phyloP scores from a whole-genome alignment of 1,140 invertebrate species.

The Drosophila ogumai region DNA sequence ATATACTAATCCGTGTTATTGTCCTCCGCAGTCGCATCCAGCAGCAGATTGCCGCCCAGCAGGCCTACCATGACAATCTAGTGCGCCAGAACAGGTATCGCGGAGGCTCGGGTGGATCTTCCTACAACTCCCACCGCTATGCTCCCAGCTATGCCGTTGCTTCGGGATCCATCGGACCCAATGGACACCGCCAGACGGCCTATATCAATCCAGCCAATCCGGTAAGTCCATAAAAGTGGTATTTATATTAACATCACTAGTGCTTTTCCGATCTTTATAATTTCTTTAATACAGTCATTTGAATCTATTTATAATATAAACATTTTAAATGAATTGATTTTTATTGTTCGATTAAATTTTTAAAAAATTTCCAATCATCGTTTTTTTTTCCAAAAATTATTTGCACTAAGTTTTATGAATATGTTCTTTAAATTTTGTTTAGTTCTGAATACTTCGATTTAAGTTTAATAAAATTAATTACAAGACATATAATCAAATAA shows the following conservation, averaged over 20 bases:
- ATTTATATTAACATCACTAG: neutral
- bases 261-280: neutral
- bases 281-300: neutral
- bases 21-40: conserved; percentile 65
- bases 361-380: too few relatives aligned
- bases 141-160: conserved; percentile 83
- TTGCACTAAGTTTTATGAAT: too few relatives aligned
- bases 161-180: conserved; percentile 85
- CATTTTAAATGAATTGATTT: too few relatives aligned
- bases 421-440: too few relatives aligned
- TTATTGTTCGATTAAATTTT: too few relatives aligned
- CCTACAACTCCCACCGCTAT: conserved; percentile 74
- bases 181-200: conserved; percentile 86
- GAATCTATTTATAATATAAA: too few relatives aligned
- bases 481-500: too few relatives aligned
- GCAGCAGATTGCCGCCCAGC: conserved; percentile 80
- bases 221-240: conserved; percentile 80
- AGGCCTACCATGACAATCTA: conserved; percentile 64
- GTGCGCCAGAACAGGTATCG: conserved; percentile 59
- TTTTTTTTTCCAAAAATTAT: too few relatives aligned
- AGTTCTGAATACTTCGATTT: too few relatives aligned
- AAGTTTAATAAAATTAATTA: too few relatives aligned
- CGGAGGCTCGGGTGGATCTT: conserved; percentile 32
- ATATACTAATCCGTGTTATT: neutral
- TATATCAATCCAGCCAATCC: conserved; percentile 86